Percentiles rank a stretch among this genome's conserved stretches.
Evolutionary conservation across 2,888 invertebrate species (phyloP).

Genomic region (Epirrhoe tristata): DNA sequence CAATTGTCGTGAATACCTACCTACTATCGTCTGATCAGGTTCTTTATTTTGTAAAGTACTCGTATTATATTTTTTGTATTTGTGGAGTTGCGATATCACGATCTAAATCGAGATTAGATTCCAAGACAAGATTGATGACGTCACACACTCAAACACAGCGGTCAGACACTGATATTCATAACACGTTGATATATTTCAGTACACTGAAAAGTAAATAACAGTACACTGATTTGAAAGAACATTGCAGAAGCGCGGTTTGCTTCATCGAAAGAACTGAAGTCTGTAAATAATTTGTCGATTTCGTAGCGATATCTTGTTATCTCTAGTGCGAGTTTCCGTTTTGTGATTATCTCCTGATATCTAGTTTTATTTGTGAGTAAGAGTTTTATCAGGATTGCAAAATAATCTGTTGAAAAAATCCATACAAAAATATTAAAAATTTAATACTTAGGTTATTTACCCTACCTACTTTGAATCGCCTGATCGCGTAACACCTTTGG

Average conservation of each 20-base stretch:
- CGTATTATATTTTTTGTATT: background rate
- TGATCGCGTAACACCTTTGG: too few relatives aligned
- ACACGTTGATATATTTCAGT: background rate
- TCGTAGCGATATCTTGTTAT: constrained; percentile 51
- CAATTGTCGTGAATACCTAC: too few relatives aligned
- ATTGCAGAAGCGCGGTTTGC: background rate
- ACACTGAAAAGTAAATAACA: background rate
- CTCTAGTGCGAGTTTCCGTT: constrained; percentile 44
- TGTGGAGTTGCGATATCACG: background rate
- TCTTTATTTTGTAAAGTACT: too few relatives aligned
- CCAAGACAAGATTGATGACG: background rate
- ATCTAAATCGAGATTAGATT: background rate
- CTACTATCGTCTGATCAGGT: too few relatives aligned
- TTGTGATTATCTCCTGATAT: background rate
- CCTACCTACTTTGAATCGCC: too few relatives aligned
- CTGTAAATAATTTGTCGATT: constrained; percentile 50
- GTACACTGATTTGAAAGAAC: too few relatives aligned
- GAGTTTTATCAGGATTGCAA: too few relatives aligned
- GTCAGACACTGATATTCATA: background rate
- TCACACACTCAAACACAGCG: background rate
- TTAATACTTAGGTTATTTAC: too few relatives aligned
- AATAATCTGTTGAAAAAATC: too few relatives aligned
- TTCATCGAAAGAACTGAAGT: constrained; percentile 14
- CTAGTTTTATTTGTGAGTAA: background rate
- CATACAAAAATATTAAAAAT: too few relatives aligned